Conservation (phyloP, 35 echinoderm and acorn worm species). For the Amphiura filiformis region DNA sequence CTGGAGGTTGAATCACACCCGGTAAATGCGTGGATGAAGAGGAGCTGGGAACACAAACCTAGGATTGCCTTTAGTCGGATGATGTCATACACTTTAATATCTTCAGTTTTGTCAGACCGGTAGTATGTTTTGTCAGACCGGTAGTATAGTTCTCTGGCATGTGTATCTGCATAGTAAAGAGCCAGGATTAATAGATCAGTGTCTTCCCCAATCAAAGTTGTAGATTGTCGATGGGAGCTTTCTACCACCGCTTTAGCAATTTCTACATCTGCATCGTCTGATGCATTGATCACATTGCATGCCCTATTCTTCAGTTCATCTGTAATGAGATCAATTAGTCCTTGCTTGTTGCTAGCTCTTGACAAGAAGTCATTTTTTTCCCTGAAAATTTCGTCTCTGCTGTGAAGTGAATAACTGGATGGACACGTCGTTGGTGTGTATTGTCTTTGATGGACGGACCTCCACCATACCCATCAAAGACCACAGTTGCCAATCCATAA, state of each 20-base stretch:
- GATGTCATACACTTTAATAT: background rate
- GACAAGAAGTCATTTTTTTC: constrained; percentile 52
- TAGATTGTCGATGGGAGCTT: background rate
- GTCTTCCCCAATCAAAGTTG: constrained; percentile 54
- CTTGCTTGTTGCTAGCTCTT: too few species aligned
- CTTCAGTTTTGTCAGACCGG: too few species aligned
- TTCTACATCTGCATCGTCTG: constrained; percentile 30
- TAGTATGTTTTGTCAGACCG: constrained; percentile 37
- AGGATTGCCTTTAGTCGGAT: too few species aligned
- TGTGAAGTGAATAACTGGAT: constrained; percentile 44
- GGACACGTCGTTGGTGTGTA: too few species aligned
- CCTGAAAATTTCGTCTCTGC: constrained; percentile 29
- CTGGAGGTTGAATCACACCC: too few species aligned
- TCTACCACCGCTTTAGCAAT: constrained; percentile 54
- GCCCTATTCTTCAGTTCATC: constrained; percentile 16
- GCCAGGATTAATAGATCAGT: constrained; percentile 56
- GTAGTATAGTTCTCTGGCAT: too few species aligned
- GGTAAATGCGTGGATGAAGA: too few species aligned
- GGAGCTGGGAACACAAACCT: too few species aligned
- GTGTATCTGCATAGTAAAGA: constrained; percentile 12
- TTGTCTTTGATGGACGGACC: too few species aligned
- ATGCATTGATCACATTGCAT: constrained; percentile 23
- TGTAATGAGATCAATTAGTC: too few species aligned
- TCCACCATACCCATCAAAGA: too few species aligned
- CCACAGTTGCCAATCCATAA: too few species aligned